Evolutionary conservation across 2,888 invertebrate genomes (phyloP).

Genomic region (Arge pagana): DNA sequence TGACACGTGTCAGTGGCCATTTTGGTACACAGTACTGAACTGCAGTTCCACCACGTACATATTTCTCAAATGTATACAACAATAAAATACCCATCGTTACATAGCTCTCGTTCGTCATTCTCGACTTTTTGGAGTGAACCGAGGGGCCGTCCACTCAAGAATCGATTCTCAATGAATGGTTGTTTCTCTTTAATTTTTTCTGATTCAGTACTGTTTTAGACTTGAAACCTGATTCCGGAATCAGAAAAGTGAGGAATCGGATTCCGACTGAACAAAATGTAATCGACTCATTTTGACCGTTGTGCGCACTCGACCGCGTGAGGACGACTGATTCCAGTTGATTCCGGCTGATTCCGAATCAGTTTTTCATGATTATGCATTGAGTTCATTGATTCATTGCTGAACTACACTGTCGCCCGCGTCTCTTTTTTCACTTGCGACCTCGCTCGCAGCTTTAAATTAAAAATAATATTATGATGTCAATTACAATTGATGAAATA

Average conservation of each 20-base stretch:
- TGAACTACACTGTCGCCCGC: conserved; percentile 5
- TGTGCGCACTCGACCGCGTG: conserved; percentile 6
- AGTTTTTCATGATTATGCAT: conserved; percentile 9
- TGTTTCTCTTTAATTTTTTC: background rate
- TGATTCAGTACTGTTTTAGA: conserved; percentile 8
- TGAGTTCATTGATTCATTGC: conserved; percentile 10
- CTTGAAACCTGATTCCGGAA: conserved; percentile 13
- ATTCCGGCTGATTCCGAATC: conserved; percentile 7
- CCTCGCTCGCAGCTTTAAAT: background rate
- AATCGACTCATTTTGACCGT: conserved; percentile 5
- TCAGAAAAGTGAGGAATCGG: conserved; percentile 14
- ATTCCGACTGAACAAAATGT: too few species aligned
- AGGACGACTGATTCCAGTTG: conserved; percentile 9
- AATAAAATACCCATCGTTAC: too few species aligned
- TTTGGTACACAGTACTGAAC: too few species aligned
- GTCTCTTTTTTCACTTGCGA: conserved; percentile 3
- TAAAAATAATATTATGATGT: conserved; percentile 10
- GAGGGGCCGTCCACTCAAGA: conserved; percentile 10
- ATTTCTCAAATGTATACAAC: too few species aligned
- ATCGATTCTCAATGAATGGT: conserved; percentile 13
- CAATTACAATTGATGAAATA: too few species aligned
- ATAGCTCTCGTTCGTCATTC: too few species aligned
- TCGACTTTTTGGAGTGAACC: too few species aligned
- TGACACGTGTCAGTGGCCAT: too few species aligned
- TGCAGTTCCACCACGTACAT: too few species aligned